phyloP scores from a whole-genome alignment of 53 echinoderm and acorn worm species.

The Arbacia lixula region DNA sequence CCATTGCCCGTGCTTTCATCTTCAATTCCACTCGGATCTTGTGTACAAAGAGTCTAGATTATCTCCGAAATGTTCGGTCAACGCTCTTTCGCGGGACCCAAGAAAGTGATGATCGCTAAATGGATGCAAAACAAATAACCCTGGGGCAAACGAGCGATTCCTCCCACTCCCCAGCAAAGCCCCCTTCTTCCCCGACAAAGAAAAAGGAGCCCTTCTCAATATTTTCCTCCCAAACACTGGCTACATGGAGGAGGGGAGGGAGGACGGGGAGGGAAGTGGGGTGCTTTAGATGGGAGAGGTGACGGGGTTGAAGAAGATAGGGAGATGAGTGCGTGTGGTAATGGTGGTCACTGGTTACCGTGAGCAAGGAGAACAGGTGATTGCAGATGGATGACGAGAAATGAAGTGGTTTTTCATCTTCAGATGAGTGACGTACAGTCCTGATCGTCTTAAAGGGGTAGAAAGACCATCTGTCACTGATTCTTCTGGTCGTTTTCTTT shows the following conservation, averaged over 20 bases:
- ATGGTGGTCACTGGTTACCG: too few relatives aligned
- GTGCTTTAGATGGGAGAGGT: slow-evolving; percentile 8
- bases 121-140: slow-evolving; percentile 30
- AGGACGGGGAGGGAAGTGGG: neutral
- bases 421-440: slow-evolving; percentile 29
- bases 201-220: slow-evolving; percentile 37
- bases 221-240: slow-evolving; percentile 44
- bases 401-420: slow-evolving; percentile 20
- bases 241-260: neutral
- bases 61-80: too few relatives aligned
- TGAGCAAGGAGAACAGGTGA: neutral
- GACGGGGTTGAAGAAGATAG: neutral
- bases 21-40: too few relatives aligned
- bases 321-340: slow-evolving; percentile 10
- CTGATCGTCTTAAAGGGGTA: slow-evolving; percentile 4
- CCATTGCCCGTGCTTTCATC: too few relatives aligned
- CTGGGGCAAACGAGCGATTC: slow-evolving; percentile 5
- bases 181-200: too few relatives aligned
- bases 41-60: too few relatives aligned
- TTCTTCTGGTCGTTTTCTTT: too few relatives aligned
- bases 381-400: slow-evolving; percentile 10
- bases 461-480: too few relatives aligned
- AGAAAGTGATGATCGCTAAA: too few relatives aligned
- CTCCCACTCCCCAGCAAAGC: slow-evolving; percentile 14
- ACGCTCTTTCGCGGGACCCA: too few relatives aligned